phyloP scores from a whole-genome alignment of 2,797 vertebrate genomes.

The Chanos chanos region DNA sequence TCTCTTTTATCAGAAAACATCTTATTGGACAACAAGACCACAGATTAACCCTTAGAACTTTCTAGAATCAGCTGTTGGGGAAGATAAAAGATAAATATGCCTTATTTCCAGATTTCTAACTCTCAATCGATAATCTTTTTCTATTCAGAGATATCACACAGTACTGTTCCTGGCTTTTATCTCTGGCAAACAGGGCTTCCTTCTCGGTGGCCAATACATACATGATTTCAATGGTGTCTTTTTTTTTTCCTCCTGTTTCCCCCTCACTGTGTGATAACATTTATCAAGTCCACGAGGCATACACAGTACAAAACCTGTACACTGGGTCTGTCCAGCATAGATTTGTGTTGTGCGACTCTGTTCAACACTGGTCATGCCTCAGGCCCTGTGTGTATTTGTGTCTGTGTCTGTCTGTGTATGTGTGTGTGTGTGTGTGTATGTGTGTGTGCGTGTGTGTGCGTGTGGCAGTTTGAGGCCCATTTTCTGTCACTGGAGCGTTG shows the following conservation, averaged over 20 bases:
- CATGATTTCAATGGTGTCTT: no score
- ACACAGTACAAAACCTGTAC: slow-evolving; percentile 15
- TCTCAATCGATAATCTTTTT: neutral
- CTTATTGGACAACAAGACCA: no score
- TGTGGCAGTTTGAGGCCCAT: no score
- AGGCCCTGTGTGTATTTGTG: slow-evolving; percentile 11
- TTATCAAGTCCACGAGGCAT: slow-evolving; percentile 16
- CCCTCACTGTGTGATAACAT: slow-evolving; percentile 11
- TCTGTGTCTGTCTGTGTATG: slow-evolving; percentile 4
- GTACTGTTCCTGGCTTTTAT: slow-evolving; percentile 22
- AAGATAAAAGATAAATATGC: no score
- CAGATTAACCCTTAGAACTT: neutral
- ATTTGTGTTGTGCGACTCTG: neutral
- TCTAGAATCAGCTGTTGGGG: neutral
- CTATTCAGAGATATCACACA: slow-evolving; percentile 9
- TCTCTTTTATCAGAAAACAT: neutral
- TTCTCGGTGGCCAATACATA: slow-evolving; percentile 9
- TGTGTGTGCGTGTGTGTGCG: slow-evolving; percentile 16
- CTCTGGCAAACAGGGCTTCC: slow-evolving; percentile 10
- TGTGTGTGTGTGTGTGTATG: neutral
- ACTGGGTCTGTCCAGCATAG: neutral
- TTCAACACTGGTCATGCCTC: slow-evolving; percentile 17
- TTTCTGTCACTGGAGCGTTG: no score
- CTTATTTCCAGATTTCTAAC: neutral
- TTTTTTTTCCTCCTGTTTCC: no score